Conservation (phyloP, 2,113 vertebrate species). For the Phaethornis superciliosus region DNA sequence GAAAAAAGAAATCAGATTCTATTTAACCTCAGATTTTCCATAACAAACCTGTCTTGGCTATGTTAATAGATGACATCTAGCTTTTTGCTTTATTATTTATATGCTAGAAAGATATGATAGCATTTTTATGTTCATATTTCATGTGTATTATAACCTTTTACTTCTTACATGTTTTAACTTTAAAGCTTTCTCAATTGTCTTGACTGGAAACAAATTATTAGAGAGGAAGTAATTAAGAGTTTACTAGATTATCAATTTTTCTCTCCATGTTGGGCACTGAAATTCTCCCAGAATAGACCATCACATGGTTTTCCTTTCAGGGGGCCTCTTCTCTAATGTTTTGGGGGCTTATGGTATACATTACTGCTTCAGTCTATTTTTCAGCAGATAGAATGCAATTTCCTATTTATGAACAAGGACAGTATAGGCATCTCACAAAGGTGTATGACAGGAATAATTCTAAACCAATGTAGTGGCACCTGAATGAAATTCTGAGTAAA, state of each 20-base stretch:
- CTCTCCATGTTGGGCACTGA: neutral
- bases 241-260: neutral
- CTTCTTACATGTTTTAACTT: neutral
- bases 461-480: neutral
- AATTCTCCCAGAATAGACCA: neutral
- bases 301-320: neutral
- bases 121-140: neutral
- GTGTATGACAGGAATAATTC: neutral
- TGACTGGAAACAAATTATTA: neutral
- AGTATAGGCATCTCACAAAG: fast-evolving
- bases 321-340: neutral
- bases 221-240: neutral
- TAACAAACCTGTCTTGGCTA: neutral
- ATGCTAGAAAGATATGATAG: neutral
- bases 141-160: neutral
- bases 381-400: neutral
- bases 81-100: neutral
- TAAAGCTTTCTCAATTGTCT: neutral
- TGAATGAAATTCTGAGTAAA: neutral
- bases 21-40: neutral
- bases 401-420: neutral
- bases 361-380: neutral
- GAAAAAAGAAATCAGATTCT: neutral
- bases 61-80: neutral
- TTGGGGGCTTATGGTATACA: fast-evolving